These are phyloP conservation scores for Xenentodon cancila DNA, from an alignment of 2,797 vertebrate species.

Conservation along the genomic window DNA sequence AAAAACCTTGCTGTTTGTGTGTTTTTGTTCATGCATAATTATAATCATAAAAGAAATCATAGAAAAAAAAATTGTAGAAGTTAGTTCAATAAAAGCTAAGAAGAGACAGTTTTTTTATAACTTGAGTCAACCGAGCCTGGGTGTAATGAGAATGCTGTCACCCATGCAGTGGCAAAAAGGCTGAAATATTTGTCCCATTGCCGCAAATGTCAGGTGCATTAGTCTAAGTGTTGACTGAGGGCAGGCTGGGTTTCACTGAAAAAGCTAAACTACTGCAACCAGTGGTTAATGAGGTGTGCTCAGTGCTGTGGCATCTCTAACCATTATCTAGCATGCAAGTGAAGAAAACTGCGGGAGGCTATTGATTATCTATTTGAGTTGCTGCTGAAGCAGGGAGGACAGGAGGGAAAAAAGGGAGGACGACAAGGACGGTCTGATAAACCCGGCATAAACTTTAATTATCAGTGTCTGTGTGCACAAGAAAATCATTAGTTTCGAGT, in stretches of 20 bases:
- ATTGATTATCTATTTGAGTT: conserved; percentile 75
- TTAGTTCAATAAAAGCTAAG: background rate
- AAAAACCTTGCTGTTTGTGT: background rate
- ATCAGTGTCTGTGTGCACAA: conserved; percentile 23
- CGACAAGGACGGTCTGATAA: conserved; percentile 29
- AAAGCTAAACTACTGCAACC: conserved; percentile 57
- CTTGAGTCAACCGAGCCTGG: conserved; percentile 6
- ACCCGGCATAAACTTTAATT: conserved; percentile 23
- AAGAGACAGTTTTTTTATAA: conserved; percentile 5
- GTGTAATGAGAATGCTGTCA: conserved; percentile 11
- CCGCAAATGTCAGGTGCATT: conserved; percentile 68
- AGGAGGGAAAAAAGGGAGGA: background rate
- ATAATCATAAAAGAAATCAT: background rate
- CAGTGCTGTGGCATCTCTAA: conserved; percentile 60
- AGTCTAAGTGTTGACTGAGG: conserved; percentile 55
- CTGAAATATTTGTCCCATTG: conserved; percentile 64
- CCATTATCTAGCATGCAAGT: conserved; percentile 63
- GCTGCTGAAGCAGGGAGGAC: conserved; percentile 42
- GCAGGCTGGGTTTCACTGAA: conserved; percentile 31
- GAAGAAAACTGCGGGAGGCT: conserved; percentile 52
- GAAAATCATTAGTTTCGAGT: conserved; percentile 14
- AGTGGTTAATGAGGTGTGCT: conserved; percentile 74
- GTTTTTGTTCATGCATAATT: background rate
- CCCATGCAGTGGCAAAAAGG: conserved; percentile 17
- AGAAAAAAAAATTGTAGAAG: background rate